Base-by-base conservation (phyloP, 1,140 invertebrate species). In the Magallana ariakensis region DNA sequence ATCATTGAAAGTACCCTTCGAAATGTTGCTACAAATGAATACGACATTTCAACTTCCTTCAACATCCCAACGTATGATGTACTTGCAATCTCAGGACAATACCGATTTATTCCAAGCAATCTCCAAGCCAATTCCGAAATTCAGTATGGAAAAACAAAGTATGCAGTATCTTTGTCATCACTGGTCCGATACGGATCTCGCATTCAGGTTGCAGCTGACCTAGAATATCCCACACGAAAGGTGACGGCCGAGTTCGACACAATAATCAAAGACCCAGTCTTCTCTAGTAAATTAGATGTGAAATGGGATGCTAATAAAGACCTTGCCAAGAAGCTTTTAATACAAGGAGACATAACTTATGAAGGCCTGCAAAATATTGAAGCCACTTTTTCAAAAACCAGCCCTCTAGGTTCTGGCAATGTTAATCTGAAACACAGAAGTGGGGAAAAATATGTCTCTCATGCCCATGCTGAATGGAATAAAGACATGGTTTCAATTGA, bases 261-360 rank as follows among this genome's bases (percentile, higher is more conserved):
- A 22, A 85, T 55, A 54, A 83, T 54, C 1, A 85, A 85, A 53
- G 11, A 16, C 8, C 84, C 87, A 19, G 22, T 82, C 1, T 85
- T 82, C 46, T 22, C 54, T 15, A 54, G 82, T 9, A 22, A 54
- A 22, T 54, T 81, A 6, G 83, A 87, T 53, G 70, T 87, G 15
- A 80, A 84, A 84, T 87, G 86, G 83, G 86, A 87, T 85, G 86
- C 83, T 11, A 81, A 80, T 60, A 56, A 26, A 62, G 86, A 85
- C 83, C 57, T 54, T 11, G 16, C 15, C 11, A 84, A 84, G 62
- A 62, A 70, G 26, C 0, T 87, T 10, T 19, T 60, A 16, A 10
- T 87, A 46, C 58, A 81, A 10, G 70, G 82, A 19, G 55, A 87
- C 8, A 11, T 85, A 1, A 81, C 54, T 0, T 60, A 22, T 56